A percentile compares a stretch with the other conserved stretches of the same genome.
Evolutionary conservation across 2,888 invertebrate species (phyloP).

Genomic region (Pecten maximus): DNA sequence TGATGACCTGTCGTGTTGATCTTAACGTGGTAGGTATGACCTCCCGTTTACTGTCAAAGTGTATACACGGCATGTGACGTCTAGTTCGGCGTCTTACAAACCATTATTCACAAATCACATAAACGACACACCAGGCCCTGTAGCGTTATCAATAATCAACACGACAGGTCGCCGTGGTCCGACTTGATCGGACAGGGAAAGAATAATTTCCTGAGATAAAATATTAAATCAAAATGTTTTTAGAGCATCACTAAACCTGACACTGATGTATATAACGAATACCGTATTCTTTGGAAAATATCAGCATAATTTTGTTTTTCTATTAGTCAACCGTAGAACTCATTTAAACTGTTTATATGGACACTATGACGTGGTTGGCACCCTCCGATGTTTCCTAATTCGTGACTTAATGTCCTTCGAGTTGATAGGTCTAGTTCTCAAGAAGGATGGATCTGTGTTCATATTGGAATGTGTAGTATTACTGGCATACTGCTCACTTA

Average conservation of each 20-base stretch:
- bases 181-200: not conserved
- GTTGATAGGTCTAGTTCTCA: conserved; percentile 62
- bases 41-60: no score
- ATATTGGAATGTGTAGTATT: conserved; percentile 37
- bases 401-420: conserved; percentile 65
- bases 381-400: conserved; percentile 53
- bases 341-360: no score
- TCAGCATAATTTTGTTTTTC: not conserved
- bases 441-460: conserved; percentile 55
- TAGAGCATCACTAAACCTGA: not conserved
- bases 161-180: no score
- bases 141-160: no score
- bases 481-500: conserved; percentile 37
- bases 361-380: conserved; percentile 1
- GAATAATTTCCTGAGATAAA: not conserved
- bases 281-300: not conserved
- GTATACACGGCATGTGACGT: no score
- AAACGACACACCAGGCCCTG: no score
- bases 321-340: no score
- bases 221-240: not conserved
- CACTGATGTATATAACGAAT: not conserved
- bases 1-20: no score
- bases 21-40: no score
- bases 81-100: no score
- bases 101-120: no score